phyloP scores from a whole-genome alignment of 2,113 vertebrate genomes.

The Gymnarchus niloticus region DNA sequence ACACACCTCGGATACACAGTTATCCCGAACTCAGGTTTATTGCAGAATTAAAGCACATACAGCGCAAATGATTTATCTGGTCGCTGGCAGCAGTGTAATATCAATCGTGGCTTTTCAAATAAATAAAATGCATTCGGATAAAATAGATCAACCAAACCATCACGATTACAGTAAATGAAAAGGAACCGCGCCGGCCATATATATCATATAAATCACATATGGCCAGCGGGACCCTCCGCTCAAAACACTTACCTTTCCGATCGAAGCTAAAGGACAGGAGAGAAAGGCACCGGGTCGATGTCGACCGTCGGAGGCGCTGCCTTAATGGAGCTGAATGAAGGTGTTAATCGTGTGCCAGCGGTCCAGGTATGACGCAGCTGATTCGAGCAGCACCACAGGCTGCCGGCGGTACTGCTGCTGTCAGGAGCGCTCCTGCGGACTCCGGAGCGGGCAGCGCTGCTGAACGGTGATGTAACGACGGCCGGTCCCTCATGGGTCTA shows the following conservation, averaged over 20 bases:
- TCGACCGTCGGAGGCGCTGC: constrained; percentile 39
- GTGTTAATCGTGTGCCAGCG: constrained; percentile 15
- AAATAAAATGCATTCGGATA: not conserved
- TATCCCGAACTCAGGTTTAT: not conserved
- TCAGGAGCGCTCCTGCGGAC: constrained; percentile 31
- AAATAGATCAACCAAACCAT: not conserved
- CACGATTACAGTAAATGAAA: not conserved
- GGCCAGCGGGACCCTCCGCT: not conserved
- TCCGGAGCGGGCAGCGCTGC: constrained; percentile 35
- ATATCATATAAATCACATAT: not conserved
- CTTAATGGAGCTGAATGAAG: not conserved
- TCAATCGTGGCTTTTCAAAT: not conserved
- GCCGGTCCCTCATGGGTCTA: no score
- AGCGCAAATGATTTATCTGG: not conserved
- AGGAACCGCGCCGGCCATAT: not conserved
- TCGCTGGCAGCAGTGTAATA: not conserved
- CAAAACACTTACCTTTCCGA: constrained; percentile 15
- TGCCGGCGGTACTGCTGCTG: constrained; percentile 37
- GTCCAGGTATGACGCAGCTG: constrained; percentile 56
- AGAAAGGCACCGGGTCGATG: not conserved
- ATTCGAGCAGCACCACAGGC: constrained; percentile 50
- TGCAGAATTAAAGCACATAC: not conserved
- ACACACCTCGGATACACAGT: not conserved
- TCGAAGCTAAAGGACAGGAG: not conserved
- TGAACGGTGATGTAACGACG: not conserved